These are phyloP conservation scores for Amblyteles armatorius DNA, from an alignment of 2,888 invertebrate species.

Conservation along the genomic window DNA sequence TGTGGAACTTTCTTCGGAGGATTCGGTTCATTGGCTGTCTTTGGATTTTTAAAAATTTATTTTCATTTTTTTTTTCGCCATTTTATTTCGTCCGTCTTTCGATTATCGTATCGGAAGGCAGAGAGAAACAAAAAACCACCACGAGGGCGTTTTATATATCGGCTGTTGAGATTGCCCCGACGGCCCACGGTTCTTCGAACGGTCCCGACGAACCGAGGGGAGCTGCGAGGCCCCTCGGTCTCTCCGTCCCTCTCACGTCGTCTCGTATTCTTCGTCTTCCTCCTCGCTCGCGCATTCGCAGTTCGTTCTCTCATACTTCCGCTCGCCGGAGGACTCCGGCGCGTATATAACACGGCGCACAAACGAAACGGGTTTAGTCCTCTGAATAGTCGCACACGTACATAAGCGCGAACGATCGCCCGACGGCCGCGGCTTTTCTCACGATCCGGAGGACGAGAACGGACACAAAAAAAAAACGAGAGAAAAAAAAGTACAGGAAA, in stretches of 20 bases:
- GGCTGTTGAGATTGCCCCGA: background rate
- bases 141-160: background rate
- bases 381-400: constrained; percentile 6
- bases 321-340: constrained; percentile 25
- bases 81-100: constrained; percentile 3
- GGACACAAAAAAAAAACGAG: background rate
- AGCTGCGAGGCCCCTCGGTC: background rate
- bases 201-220: constrained; percentile 11
- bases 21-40: background rate
- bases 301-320: constrained; percentile 52
- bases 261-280: constrained; percentile 9
- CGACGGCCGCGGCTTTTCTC: constrained; percentile 3
- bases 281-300: constrained; percentile 48
- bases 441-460: constrained; percentile 17
- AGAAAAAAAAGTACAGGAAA: background rate
- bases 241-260: constrained; percentile 4
- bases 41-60: no score
- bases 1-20: background rate
- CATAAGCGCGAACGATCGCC: background rate
- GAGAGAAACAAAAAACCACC: background rate
- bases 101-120: background rate
- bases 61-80: background rate
- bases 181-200: background rate
- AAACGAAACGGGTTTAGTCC: background rate
- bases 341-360: background rate